Percentiles rank a stretch among this genome's conserved stretches.
These are phyloP conservation scores for Mustela lutreola DNA, from an alignment of 2,113 vertebrate genomes.

Conservation along the genomic window DNA sequence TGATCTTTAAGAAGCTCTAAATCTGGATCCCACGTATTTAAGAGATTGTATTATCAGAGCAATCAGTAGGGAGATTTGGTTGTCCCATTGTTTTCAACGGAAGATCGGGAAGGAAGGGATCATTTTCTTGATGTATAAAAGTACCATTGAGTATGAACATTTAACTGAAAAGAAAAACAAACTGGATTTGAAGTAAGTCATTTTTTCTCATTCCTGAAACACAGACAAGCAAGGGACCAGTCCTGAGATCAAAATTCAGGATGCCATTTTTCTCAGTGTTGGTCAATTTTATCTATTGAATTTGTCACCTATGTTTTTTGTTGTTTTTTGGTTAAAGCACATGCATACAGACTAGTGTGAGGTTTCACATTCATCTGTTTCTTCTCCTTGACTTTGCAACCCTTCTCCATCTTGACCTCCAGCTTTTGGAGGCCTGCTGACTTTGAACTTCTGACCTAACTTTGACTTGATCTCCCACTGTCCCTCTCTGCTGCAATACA, in stretches of 20 bases:
- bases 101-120: not conserved
- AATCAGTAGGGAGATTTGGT: conserved; percentile 51
- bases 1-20: conserved; percentile 35
- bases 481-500: not conserved
- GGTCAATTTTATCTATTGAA: not conserved
- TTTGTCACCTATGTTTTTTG: not conserved
- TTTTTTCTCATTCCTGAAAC: conserved; percentile 36
- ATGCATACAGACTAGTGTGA: not conserved
- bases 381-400: not conserved
- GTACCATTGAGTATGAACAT: conserved; percentile 28
- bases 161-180: conserved; percentile 55
- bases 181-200: conserved; percentile 29
- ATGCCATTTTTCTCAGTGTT: conserved; percentile 42
- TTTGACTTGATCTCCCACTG: not conserved
- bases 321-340: not conserved
- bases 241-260: conserved; percentile 34
- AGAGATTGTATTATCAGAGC: conserved; percentile 44
- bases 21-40: conserved; percentile 31
- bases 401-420: not conserved
- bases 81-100: conserved; percentile 39
- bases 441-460: not conserved
- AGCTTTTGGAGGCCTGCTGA: not conserved
- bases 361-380: not conserved
- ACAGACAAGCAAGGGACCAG: not conserved
- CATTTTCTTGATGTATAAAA: conserved; percentile 56